phyloP scores from a whole-genome alignment of 2,797 vertebrate genomes.

The Sebastes kiyomatsui region DNA sequence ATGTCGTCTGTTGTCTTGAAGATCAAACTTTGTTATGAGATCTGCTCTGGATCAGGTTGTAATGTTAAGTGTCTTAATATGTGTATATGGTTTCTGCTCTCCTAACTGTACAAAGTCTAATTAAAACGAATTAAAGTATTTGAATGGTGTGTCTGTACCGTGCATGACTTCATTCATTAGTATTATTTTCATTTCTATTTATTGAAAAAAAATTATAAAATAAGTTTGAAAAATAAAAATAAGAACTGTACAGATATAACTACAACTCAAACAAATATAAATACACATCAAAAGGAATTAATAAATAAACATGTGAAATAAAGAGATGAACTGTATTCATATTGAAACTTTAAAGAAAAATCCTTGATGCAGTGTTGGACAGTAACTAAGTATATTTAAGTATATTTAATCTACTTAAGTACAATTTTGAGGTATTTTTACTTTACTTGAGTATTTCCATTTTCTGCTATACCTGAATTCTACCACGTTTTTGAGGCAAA shows the following conservation, averaged over 20 bases:
- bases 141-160: background rate
- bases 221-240: background rate
- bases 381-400: background rate
- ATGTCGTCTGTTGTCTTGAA: background rate
- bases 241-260: background rate
- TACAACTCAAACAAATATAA: background rate
- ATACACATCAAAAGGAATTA: background rate
- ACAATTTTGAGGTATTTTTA: background rate
- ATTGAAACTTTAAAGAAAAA: background rate
- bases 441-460: background rate
- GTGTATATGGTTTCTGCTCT: slow-evolving; percentile 14
- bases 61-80: background rate
- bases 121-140: background rate
- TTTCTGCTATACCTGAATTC: background rate
- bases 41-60: background rate
- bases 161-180: background rate
- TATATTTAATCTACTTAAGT: background rate
- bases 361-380: background rate
- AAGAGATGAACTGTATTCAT: background rate
- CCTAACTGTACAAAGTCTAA: slow-evolving; percentile 23
- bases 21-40: background rate
- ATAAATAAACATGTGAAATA: background rate
- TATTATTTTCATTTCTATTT: background rate
- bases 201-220: background rate
- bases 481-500: too few species aligned